Conservation (phyloP, 1,140 invertebrate genomes). For the Thalassaphorura encarpata region DNA sequence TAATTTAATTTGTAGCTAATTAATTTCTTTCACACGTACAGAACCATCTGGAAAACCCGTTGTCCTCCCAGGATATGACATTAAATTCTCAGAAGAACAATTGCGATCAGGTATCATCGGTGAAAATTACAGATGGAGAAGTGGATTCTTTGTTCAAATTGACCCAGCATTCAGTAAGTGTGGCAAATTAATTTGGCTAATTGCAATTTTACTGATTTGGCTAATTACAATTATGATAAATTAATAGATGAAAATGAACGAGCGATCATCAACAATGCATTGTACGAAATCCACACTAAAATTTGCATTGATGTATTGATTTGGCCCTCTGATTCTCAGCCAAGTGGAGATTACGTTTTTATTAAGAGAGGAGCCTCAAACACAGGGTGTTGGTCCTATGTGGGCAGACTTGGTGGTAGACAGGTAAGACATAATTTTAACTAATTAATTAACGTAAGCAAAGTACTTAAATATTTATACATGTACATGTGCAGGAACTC, state of each 20-base stretch:
- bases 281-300: constrained; percentile 8
- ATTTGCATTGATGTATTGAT: constrained; percentile 10
- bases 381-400: constrained; percentile 20
- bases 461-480: background rate
- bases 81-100: constrained; percentile 4
- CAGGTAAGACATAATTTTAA: too few species aligned
- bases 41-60: too few species aligned
- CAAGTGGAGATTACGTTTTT: constrained; percentile 18
- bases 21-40: too few species aligned
- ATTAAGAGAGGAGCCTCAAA: constrained; percentile 12
- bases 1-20: too few species aligned
- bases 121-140: constrained; percentile 13
- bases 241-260: constrained; percentile 4
- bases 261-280: constrained; percentile 5
- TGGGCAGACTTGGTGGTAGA: constrained; percentile 17
- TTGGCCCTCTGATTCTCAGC: constrained; percentile 7
- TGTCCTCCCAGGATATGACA: background rate
- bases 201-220: too few species aligned
- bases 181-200: background rate
- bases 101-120: background rate
- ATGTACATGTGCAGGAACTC: too few species aligned
- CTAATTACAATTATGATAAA: background rate
- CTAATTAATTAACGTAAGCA: background rate
- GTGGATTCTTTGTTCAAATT: constrained; percentile 8
- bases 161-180: constrained; percentile 9